Evolutionary conservation across 2,113 vertebrate genomes (phyloP), one percentile per base, ranked within the genome.

Genomic region (Erpornis zantholeuca): DNA sequence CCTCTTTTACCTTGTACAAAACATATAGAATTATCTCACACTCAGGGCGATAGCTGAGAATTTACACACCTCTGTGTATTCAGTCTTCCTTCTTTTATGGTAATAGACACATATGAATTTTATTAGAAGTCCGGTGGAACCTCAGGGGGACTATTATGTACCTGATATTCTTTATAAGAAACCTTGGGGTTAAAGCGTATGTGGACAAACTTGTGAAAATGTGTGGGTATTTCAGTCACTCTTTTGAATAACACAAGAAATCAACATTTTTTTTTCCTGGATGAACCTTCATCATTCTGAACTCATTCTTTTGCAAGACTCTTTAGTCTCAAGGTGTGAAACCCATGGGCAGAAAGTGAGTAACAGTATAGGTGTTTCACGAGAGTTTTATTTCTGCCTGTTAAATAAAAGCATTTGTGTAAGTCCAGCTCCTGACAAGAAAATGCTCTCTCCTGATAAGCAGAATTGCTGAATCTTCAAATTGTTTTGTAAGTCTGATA

Each of bases 301-400:
- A 69, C 11, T 68, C 2, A 8, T 23, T n/a, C 3, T 82, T 80
- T 68, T 80, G 8, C 22, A 59, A 40, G 40, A 56, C 23, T 57
- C 4, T 27, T 44, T 83, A 33, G 29, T 52, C 16, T 68, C 44
- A 71, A 60, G 12, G 12, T 64, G 6, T 86, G 76, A 59, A 68
- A 47, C 7, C 3, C 21, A 47, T 9, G 5, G 28, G 20, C 36
- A 72, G 54, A 53, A 86, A 24, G 27, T 59, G 52, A 77, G 38
- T 59, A 59, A 81, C 19, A 72, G 23, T 13, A 45, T 0, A 3
- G 23, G 2, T 31, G 2, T 38, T n/a, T 64, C 24, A 33, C 1
- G 1, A 53, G 53, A 72, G 8, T 29, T 25, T 45, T 19, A 28
- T 35, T 47, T 83, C 36, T 88, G 18, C 36, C 29, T 9, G 4